Base-by-base conservation (phyloP, 2,797 vertebrate genomes). In the Acanthopagrus latus region DNA sequence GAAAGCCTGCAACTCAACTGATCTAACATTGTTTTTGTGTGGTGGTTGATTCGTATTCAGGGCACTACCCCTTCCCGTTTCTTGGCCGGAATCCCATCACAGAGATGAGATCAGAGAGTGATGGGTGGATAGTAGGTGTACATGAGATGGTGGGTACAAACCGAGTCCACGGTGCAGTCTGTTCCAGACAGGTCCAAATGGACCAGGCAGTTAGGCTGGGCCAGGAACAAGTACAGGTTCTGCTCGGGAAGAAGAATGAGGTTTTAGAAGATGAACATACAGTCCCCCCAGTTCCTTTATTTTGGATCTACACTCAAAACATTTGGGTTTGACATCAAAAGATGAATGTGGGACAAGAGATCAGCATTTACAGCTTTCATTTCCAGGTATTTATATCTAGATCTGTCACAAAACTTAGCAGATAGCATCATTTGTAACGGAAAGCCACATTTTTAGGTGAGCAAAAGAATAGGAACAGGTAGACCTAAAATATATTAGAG, bases 221-320 rank as follows among this genome's bases (percentile, higher is more conserved):
- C 96, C 93, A 98, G 86, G 91, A 98, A 98, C 78, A 96, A 93
- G 88, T 97, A 97, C 68, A 98, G 94, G 88, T 96, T 96, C 97
- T 98, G 85, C n/a, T 86, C 11, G 64, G 60, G 48, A 11, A 76
- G 50, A 67, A 9, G 17, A 57, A 5, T 51, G 3, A 0, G 18
- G 44, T 56, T 25, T 81, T 21, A 69, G 38, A 38, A 38, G 9
- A 38, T 38, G 38, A 38, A 38, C 8, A 38, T 10, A 10, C 38
- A 10, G 38, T 38, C 38, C 38, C 9, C 38, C 38, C 38, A 38
- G 1, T 10, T 38, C 38, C 38, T 38, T 10, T 38, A 9, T 38
- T 38, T 38, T 38, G 38, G 38, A 2, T 38, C 9, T 9, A 38
- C 38, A 38, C 38, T 38, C 33, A 33, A 33, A 33, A 33, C 33